phyloP scores from a whole-genome alignment of 92 coral and sea anemone species.

The Palythoa heliodiscus region DNA sequence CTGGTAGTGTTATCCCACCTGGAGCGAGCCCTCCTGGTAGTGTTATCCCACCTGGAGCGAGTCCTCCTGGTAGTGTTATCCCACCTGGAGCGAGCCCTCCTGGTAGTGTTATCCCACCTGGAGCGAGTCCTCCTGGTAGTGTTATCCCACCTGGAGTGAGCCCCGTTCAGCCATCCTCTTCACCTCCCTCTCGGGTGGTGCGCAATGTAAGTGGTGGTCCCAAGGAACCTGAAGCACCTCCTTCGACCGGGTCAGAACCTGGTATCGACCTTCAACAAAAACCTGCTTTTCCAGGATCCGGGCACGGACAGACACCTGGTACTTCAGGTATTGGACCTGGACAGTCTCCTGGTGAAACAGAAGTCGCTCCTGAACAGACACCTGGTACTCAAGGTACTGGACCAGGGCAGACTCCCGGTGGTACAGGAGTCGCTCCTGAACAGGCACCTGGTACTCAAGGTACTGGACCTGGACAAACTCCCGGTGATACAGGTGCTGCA shows the following conservation, averaged over 20 bases:
- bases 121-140: neutral
- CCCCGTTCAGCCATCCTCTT: neutral
- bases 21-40: too few species aligned
- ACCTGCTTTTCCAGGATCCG: constrained; percentile 4
- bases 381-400: neutral
- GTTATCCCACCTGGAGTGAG: neutral
- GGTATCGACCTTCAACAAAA: neutral
- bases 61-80: too few species aligned
- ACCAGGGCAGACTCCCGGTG: constrained; percentile 17
- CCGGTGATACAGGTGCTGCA: neutral
- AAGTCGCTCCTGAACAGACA: constrained; percentile 1
- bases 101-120: too few species aligned
- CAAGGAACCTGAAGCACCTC: constrained; percentile 33
- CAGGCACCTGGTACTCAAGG: constrained; percentile 7
- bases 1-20: too few species aligned
- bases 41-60: too few species aligned
- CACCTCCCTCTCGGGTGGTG: constrained; percentile 28
- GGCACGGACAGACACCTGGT: constrained; percentile 36
- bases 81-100: too few species aligned
- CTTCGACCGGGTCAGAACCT: constrained; percentile 7
- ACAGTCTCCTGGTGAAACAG: neutral
- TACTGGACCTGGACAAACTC: constrained; percentile 22
- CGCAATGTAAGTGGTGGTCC: constrained; percentile 45
- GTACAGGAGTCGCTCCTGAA: constrained; percentile 33
- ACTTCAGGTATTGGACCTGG: constrained; percentile 37